A percentile compares a stretch with the other conserved stretches of the same genome.
These are phyloP conservation scores for Spisula subtruncata DNA, from an alignment of 2,888 invertebrate species.

Conservation along the genomic window DNA sequence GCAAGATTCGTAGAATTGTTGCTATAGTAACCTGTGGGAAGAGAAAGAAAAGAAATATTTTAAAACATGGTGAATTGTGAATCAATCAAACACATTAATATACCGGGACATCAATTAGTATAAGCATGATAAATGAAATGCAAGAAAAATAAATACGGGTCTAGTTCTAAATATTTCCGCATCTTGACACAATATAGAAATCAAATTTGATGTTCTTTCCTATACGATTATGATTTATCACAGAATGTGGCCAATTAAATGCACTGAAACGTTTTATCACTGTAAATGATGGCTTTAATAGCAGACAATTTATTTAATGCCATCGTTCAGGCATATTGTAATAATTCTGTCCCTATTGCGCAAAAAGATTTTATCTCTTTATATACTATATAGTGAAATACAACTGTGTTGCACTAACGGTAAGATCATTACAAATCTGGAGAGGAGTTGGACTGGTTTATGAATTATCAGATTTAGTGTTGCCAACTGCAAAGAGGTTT, in stretches of 20 bases:
- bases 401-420: too few species aligned
- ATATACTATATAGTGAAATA: too few species aligned
- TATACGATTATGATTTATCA: neutral
- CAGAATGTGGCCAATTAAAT: neutral
- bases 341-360: too few species aligned
- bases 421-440: neutral
- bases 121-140: conserved; percentile 12
- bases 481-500: neutral
- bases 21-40: conserved; percentile 26
- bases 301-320: neutral
- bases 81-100: neutral
- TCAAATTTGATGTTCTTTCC: neutral
- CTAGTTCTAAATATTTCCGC: neutral
- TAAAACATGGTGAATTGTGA: neutral
- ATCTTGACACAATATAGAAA: conserved; percentile 9
- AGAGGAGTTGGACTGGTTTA: neutral
- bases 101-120: neutral
- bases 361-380: too few species aligned
- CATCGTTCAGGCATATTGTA: neutral
- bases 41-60: neutral
- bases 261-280: conserved; percentile 3
- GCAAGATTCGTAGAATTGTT: conserved; percentile 50
- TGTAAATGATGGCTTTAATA: neutral
- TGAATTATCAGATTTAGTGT: neutral
- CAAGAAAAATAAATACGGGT: neutral